Evolutionary conservation across 2,888 invertebrate species (phyloP).

Genomic region (Lepas anatifera): DNA sequence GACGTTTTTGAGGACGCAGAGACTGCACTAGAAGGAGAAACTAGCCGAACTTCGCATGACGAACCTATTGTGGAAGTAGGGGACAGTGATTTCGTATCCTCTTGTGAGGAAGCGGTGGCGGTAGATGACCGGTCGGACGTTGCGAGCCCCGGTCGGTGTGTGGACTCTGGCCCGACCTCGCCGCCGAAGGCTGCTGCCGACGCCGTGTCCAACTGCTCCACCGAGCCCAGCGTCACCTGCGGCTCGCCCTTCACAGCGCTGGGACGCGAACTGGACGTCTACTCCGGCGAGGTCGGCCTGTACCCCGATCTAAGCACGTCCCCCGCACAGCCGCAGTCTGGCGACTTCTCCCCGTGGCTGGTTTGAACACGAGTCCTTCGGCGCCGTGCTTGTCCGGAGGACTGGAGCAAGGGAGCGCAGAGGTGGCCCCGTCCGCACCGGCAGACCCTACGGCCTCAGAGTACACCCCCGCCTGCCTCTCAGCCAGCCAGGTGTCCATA

Average conservation of each 20-base stretch:
- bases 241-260: neutral
- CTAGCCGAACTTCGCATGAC: no score
- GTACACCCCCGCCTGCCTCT: neutral
- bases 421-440: neutral
- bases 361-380: neutral
- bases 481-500: neutral
- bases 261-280: neutral
- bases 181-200: neutral
- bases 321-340: neutral
- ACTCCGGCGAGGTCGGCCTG: neutral
- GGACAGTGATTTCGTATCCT: no score
- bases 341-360: neutral
- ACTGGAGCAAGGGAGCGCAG: neutral
- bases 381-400: neutral
- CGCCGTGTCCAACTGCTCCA: neutral
- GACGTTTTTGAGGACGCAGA: no score
- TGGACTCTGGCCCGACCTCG: no score
- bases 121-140: no score
- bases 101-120: no score
- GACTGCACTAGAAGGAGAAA: no score
- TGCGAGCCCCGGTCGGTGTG: no score
- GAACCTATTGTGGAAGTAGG: no score
- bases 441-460: neutral
- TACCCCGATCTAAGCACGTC: neutral
- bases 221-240: neutral